Base-by-base conservation (phyloP, 2,113 vertebrate species). In the Prolemur simus region DNA sequence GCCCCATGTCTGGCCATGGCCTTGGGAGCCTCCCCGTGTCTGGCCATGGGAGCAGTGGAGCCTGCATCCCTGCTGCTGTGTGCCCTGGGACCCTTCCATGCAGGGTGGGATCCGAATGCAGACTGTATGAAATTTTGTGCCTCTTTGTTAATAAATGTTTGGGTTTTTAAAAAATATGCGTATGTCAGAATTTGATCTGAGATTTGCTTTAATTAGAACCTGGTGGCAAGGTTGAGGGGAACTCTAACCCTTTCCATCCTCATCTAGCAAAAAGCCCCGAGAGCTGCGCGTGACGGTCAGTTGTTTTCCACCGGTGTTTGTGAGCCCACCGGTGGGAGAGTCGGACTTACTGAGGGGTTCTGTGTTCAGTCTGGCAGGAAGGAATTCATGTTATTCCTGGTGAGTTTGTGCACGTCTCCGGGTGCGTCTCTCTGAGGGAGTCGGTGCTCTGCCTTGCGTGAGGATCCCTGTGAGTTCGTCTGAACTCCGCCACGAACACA, bases 1-100 rank as follows among this genome's bases (percentile, higher is more conserved):
- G 60, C 47, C 82, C 37, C 2, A 7, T 56, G 82, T 45, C 20
- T 32, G 45, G 88, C 18, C 60, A 25, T 10, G 52, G 34, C 39
- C 32, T 9, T 83, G 21, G 63, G 39, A 60, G 34, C 2, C 6
- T 25, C 54, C 15, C 77, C n/a, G 27, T 23, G n/a, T 49, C 47
- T 54, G 45, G 7, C 58, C 29, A 2, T n/a, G 77, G 20, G 27
- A 27, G 11, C 17, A 37, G 15, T 8, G 56, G 45, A 54, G 39
- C 3, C 66, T 49, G 29, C 5, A 0, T 17, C 13, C 39, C 11
- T 1, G 7, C 3, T 54, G 27, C 0, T 2, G 27, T 42, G 23
- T 23, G 13, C 52, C 32, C 6, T 5, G 7, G 39, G 25, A 10
- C 21, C 39, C 17, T 76, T 60, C 8, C 49, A 78, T 8, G 25